Conservation (phyloP, 2,113 vertebrate genomes). For the Nansenia antarctica region DNA sequence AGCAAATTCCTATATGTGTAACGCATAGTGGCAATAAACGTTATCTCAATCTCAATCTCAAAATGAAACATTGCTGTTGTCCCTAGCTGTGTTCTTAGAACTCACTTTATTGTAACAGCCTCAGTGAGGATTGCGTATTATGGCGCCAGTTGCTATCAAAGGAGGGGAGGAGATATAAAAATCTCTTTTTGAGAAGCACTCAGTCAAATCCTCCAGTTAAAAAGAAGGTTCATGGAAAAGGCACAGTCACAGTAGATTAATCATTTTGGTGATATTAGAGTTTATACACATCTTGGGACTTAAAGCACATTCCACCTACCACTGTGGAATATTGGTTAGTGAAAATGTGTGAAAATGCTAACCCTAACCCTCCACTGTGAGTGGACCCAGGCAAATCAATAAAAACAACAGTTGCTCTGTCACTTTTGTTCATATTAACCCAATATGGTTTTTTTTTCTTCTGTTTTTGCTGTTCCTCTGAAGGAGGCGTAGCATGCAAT, state of each 20-base stretch:
- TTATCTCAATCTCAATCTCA: too few relatives aligned
- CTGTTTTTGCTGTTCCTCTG: slow-evolving; percentile 50
- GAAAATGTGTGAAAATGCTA: too few relatives aligned
- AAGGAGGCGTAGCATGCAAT: slow-evolving; percentile 62
- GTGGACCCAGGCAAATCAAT: neutral
- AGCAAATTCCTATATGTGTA: too few relatives aligned
- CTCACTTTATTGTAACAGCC: slow-evolving; percentile 51
- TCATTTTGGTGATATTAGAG: too few relatives aligned
- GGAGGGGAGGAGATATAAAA: slow-evolving; percentile 44
- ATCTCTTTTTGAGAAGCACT: slow-evolving; percentile 42
- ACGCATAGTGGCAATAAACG: too few relatives aligned
- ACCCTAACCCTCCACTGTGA: slow-evolving; percentile 22
- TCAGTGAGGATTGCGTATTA: slow-evolving; percentile 51
- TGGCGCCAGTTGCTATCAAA: slow-evolving; percentile 56
- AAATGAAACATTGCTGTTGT: slow-evolving; percentile 50
- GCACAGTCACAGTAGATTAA: slow-evolving; percentile 18
- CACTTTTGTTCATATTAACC: neutral
- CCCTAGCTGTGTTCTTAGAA: slow-evolving; percentile 48
- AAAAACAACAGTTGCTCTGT: neutral
- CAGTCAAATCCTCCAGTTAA: slow-evolving; percentile 25
- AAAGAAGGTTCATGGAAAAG: slow-evolving; percentile 32
- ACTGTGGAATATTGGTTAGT: too few relatives aligned
- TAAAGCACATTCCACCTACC: too few relatives aligned
- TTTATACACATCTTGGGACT: too few relatives aligned
- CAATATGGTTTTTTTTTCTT: neutral